Percentiles rank a stretch among this genome's conserved stretches.
Evolutionary conservation across 1,140 invertebrate genomes (phyloP).

Genomic region (Scaptomyza montana): DNA sequence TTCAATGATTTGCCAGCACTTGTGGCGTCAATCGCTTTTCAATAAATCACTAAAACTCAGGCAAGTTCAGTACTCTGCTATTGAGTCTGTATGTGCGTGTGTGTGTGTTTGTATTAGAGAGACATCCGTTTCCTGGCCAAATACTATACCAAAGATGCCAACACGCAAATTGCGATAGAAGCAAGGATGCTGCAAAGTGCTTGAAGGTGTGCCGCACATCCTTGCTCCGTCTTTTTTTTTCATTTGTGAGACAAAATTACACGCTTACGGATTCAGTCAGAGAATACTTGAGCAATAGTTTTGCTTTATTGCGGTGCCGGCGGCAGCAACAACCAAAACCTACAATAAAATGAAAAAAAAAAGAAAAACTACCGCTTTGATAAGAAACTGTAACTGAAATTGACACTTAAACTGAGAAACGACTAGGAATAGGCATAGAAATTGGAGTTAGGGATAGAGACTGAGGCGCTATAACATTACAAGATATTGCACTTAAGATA

Average conservation of each 20-base stretch:
- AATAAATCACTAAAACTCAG: conserved; percentile 62
- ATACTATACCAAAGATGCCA: conserved; percentile 43
- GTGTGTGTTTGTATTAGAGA: conserved; percentile 60
- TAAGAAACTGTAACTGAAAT: conserved; percentile 24
- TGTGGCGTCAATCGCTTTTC: conserved; percentile 62
- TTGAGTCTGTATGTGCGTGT: conserved; percentile 31
- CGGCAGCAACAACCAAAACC: background rate
- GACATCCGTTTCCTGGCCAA: conserved; percentile 65
- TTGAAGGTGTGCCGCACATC: conserved; percentile 9
- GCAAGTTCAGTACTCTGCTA: conserved; percentile 31
- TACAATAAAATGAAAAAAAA: no score
- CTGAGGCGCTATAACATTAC: conserved; percentile 43
- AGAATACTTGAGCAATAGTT: conserved; percentile 14
- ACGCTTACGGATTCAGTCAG: background rate
- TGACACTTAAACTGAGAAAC: conserved; percentile 14
- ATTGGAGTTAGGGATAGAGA: conserved; percentile 38
- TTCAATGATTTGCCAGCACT: conserved; percentile 63
- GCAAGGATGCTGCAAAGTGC: conserved; percentile 4
- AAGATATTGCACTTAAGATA: conserved; percentile 67
- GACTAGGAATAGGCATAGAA: background rate
- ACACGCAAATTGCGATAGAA: conserved; percentile 62
- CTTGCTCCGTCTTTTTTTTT: background rate
- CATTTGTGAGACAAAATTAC: conserved; percentile 6
- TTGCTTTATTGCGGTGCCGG: conserved; percentile 29
- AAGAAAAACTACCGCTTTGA: conserved; percentile 11